Conservation (phyloP, 2,113 vertebrate genomes). For the Paraplagusia blochii region DNA sequence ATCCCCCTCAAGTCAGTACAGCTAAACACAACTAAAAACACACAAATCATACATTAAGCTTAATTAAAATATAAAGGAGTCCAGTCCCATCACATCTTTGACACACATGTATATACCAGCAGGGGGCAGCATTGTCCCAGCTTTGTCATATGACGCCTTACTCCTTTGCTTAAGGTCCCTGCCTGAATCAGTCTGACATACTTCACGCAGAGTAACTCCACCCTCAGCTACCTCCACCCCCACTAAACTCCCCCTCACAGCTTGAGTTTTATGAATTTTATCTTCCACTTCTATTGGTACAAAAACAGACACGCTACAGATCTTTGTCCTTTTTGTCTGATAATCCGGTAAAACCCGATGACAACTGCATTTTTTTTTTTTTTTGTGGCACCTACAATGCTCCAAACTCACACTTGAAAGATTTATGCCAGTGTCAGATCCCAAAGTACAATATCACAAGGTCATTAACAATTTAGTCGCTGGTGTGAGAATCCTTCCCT, state of each 20-base stretch:
- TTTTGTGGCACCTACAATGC: constrained; percentile 23
- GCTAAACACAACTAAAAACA: neutral
- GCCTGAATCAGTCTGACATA: constrained; percentile 35
- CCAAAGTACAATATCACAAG: constrained; percentile 48
- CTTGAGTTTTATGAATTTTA: constrained; percentile 21
- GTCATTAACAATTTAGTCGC: constrained; percentile 62
- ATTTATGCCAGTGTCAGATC: constrained; percentile 55
- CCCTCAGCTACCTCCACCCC: constrained; percentile 28
- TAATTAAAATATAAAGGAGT: no score
- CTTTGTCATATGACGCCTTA: constrained; percentile 13
- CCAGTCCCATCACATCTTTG: neutral
- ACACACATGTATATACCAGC: constrained; percentile 32
- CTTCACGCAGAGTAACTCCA: constrained; percentile 37
- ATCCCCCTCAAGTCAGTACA: no score
- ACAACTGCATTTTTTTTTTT: constrained; percentile 11
- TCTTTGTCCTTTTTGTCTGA: neutral
- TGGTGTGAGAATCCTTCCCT: constrained; percentile 46
- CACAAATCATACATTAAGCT: neutral
- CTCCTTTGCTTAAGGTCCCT: constrained; percentile 6
- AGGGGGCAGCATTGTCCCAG: constrained; percentile 72
- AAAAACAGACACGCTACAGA: constrained; percentile 21
- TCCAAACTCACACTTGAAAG: constrained; percentile 36
- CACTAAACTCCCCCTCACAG: constrained; percentile 15
- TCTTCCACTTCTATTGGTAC: constrained; percentile 19
- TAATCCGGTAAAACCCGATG: constrained; percentile 12